Base-by-base conservation (phyloP, 2,888 invertebrate genomes). In the Drosophila mayaguana region DNA sequence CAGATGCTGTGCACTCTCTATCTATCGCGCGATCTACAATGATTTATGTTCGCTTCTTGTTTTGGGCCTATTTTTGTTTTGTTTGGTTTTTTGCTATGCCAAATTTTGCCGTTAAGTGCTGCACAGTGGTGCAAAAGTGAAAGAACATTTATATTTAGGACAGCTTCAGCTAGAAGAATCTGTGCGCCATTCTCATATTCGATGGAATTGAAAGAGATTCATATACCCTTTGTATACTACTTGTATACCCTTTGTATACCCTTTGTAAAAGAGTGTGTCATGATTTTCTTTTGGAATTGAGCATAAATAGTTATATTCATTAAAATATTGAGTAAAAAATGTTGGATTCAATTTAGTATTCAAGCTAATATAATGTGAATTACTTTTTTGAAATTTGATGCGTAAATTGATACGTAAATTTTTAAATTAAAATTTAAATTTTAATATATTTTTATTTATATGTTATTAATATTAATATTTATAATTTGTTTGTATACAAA, bases 61-160 rank as follows among this genome's bases (percentile, higher is more conserved):
- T 61, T 53, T 51, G 50, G 51, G 55, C 51, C 42, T 32, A 65
- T n/a, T 50, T 51, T 36, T 50, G 63, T 3, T 1, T 43, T 46
- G 22, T 18, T 43, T 56, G 18, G 18, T 18, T 66, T 18, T 66
- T 66, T 55, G 5, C n/a, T 20, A 12, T 38, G 18, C 36, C 43
- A 62, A 59, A 20, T 54, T 57, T 57, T 38, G 78, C 67, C 67
- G 74, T 72, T 65, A 70, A 51, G 57, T 45, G 51, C 57, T 59
- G 72, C 79, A 76, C 75, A 76, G 75, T 76, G 75, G 63, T 36
- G 18, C 60, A 22, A 60, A 60, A 60, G 25, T 42, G 12, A 40
- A 25, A 54, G 65, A 65, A 65, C 42, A 12, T 40, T 8, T 8
- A 11, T 2, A 8, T 40, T n/a, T 7, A 3, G 3, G 9, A n/a